Evolutionary conservation across 64 coral and sea anemone species (phyloP).

Genomic region (Montipora foliosa): DNA sequence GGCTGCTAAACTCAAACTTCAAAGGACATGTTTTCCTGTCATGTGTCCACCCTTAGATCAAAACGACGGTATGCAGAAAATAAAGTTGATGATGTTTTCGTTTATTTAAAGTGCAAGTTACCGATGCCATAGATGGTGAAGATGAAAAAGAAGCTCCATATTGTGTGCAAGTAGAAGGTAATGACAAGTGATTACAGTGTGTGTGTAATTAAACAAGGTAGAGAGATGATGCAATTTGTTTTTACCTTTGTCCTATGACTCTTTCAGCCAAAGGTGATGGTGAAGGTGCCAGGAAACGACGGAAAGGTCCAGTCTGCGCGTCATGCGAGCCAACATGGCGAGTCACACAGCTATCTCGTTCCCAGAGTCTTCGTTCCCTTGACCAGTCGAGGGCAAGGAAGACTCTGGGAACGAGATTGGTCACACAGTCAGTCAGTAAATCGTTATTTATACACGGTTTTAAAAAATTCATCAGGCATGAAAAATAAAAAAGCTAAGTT

Average conservation of each 20-base stretch:
- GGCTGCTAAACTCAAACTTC: no score
- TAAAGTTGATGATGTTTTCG: neutral
- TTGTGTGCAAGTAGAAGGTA: neutral
- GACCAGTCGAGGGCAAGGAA: no score
- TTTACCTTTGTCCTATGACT: neutral
- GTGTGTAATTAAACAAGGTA: neutral
- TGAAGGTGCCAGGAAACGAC: neutral
- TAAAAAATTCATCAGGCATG: no score
- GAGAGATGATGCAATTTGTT: neutral
- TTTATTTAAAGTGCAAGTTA: neutral
- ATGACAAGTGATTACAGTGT: neutral
- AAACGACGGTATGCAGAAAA: neutral
- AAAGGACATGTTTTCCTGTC: no score
- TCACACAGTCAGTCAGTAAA: no score
- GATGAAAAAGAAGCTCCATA: neutral
- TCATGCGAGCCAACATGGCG: no score
- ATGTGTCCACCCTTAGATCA: no score
- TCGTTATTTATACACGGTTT: no score
- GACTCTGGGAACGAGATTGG: no score
- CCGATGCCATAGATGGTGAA: neutral
- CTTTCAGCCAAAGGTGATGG: neutral
- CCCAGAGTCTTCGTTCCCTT: no score
- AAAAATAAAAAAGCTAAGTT: no score
- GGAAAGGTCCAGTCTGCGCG: neutral
- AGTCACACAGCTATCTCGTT: no score